phyloP scores from a whole-genome alignment of 2,113 vertebrate species.

The Nesoenas mayeri region DNA sequence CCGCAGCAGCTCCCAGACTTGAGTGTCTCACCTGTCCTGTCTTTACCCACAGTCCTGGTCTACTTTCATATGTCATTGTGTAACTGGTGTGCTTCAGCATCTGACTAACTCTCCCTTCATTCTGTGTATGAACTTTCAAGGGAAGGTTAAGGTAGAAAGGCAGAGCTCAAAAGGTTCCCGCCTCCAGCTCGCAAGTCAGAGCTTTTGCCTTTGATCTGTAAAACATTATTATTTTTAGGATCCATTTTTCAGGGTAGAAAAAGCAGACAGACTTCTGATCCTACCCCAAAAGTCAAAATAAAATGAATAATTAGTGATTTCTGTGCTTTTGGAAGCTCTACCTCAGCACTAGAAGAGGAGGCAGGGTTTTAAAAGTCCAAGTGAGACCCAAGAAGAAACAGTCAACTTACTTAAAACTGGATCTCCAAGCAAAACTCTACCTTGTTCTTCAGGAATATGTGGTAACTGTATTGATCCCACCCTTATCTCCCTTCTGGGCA shows the following conservation, averaged over 20 bases:
- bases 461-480: background rate
- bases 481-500: background rate
- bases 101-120: background rate
- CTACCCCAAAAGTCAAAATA: background rate
- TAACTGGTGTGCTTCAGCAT: background rate
- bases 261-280: background rate
- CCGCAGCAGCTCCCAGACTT: background rate
- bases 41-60: background rate
- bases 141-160: background rate
- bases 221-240: background rate
- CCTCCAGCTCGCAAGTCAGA: background rate
- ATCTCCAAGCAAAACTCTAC: background rate
- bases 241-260: background rate
- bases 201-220: background rate
- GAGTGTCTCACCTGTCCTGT: background rate
- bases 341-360: background rate
- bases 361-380: background rate
- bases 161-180: background rate
- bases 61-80: background rate
- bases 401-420: background rate
- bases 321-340: background rate
- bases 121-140: background rate
- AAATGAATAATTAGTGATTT: background rate
- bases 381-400: background rate
- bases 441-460: background rate